Evolutionary conservation across 1,140 invertebrate species (phyloP).

Genomic region (Phocides pigmalion): DNA sequence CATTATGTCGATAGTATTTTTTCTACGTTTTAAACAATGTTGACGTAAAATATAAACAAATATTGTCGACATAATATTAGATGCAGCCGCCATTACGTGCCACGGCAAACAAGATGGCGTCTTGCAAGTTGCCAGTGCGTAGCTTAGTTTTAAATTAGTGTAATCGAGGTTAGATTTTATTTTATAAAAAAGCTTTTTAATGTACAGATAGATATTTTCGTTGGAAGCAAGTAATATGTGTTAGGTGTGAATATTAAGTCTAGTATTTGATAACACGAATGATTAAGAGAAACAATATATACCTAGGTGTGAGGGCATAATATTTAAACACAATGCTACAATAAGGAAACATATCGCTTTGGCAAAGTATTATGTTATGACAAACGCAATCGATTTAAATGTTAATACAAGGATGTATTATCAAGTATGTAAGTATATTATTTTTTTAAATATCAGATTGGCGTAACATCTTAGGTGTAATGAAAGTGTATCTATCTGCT

Average conservation of each 20-base stretch:
- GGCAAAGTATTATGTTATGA: conserved; percentile 62
- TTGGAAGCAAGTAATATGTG: conserved; percentile 67
- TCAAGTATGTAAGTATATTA: not conserved
- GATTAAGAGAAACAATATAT: conserved; percentile 58
- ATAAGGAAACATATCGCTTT: conserved; percentile 82
- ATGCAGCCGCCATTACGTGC: conserved; percentile 52
- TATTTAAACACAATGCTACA: conserved; percentile 73
- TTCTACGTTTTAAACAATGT: conserved; percentile 1
- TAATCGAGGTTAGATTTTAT: conserved; percentile 74
- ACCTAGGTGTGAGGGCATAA: conserved; percentile 55
- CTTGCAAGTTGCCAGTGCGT: conserved; percentile 45
- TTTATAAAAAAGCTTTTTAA: conserved; percentile 75
- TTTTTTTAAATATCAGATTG: conserved; percentile 8
- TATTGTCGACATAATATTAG: conserved; percentile 11
- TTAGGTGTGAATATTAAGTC: conserved; percentile 72
- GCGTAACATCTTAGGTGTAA: not conserved
- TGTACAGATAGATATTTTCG: conserved; percentile 78
- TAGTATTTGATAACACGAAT: conserved; percentile 79
- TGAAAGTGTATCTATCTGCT: not conserved
- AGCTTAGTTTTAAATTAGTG: conserved; percentile 73
- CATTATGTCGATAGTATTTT: conserved; percentile 4
- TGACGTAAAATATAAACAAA: not conserved
- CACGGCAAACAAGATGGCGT: conserved; percentile 54
- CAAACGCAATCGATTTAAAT: conserved; percentile 43
- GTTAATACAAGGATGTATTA: conserved; percentile 10